Evolutionary conservation across 2,888 invertebrate species (phyloP), one percentile per base, ranked within the genome.

Genomic region (Coenonympha arcania): DNA sequence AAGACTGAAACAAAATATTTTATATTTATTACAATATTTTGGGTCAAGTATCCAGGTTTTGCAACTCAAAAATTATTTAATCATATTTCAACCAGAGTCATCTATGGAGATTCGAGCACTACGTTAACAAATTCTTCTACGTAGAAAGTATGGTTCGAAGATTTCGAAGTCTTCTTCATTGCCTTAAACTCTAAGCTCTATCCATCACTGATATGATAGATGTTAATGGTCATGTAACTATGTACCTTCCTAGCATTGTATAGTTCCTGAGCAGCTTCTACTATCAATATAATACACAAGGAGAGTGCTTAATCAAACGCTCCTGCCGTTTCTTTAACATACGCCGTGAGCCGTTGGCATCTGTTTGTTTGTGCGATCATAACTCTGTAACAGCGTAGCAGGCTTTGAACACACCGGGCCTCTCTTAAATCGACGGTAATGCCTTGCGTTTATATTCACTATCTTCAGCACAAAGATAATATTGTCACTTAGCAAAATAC

Each of bases 351-450:
- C 13, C 33, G 43, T 33, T 48, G 40, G 50, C 54, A 54, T 48
- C 54, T 48, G 48, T 50, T 48, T 41, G 20, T 34, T 46, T 28
- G 43, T 34, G 11, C 37, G 46, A 47, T 50, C 46, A 47, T 54
- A 54, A 54, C 40, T 54, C 33, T 43, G 26, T 42, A 54, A 47
- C 20, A 8, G 39, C 52, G 9, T 50, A 54, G 53, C 53, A 44
- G 53, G 53, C 47, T 54, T 50, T 48, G 47, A 53, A 54, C 43
- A 47, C 43, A 34, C 47, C 34, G 39, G 40, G 34, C 46, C 46
- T 42, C 49, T 53, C 47, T 54, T 47, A 54, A 54, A 54, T 54
- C 40, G 47, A 43, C 28, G 24, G 42, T 53, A 47, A 53, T 53
- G 50, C 39, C 33, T 40, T 28, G 31, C 42, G 42, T 50, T 50